Conservation (phyloP, 1,140 invertebrate species). For the Trichogramma pretiosum region DNA sequence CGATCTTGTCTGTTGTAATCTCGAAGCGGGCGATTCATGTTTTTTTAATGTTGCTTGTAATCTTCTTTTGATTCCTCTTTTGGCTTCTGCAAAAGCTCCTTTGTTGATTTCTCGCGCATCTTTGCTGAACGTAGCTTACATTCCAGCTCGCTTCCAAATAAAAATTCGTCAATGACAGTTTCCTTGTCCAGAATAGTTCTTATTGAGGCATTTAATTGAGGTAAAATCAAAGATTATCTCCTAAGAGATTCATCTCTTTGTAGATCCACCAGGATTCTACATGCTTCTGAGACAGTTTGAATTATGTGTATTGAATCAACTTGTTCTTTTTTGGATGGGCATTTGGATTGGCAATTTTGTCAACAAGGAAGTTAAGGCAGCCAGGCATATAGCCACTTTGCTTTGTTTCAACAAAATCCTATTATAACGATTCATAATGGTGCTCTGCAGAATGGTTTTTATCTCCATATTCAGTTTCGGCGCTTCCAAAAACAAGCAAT, state of each 20-base stretch:
- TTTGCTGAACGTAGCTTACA: neutral
- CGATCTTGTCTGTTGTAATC: neutral
- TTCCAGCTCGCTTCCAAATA: slow-evolving; percentile 2
- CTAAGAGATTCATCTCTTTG: slow-evolving; percentile 10
- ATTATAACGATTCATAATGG: slow-evolving; percentile 14
- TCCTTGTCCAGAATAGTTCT: slow-evolving; percentile 1
- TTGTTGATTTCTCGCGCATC: slow-evolving; percentile 3
- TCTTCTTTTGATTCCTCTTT: too few relatives aligned
- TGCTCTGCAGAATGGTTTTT: slow-evolving; percentile 10
- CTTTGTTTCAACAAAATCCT: slow-evolving; percentile 19
- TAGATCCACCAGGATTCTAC: slow-evolving; percentile 5
- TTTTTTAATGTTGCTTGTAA: neutral
- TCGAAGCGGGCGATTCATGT: slow-evolving; percentile 4
- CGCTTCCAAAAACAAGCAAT: slow-evolving; percentile 12
- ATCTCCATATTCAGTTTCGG: slow-evolving; percentile 20
- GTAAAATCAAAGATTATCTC: slow-evolving; percentile 10
- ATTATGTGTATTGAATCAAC: neutral
- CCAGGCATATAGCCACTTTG: slow-evolving; percentile 15
- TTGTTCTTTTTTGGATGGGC: neutral
- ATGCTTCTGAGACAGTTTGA: neutral
- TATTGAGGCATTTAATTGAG: slow-evolving; percentile 4
- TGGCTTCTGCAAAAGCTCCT: slow-evolving; percentile 5
- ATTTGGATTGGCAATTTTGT: neutral
- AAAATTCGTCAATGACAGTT: neutral
- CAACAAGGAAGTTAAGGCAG: slow-evolving; percentile 5